Conservation (phyloP, 2,797 vertebrate genomes). For the Paratrypauchen microcephalus region DNA sequence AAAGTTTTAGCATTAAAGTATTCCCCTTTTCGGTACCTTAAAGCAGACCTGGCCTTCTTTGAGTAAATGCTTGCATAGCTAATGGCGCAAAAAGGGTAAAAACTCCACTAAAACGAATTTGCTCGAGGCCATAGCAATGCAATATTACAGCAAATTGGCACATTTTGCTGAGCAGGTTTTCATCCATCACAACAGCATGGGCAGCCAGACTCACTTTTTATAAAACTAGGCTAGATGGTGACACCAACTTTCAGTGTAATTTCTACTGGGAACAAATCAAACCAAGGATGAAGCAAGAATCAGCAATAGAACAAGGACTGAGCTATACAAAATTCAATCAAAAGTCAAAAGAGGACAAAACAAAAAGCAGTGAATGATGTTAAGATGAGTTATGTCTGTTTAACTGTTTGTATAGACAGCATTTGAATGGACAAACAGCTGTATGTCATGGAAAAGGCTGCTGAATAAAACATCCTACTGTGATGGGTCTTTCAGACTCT, state of each 20-base stretch:
- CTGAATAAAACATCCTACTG: not conserved
- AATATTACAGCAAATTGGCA: not conserved
- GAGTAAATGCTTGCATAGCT: not conserved
- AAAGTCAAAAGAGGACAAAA: not conserved
- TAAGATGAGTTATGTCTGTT: not conserved
- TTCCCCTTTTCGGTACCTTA: not conserved
- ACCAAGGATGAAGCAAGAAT: not conserved
- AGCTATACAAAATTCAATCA: not conserved
- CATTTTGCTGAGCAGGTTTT: not conserved
- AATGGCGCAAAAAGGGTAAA: not conserved
- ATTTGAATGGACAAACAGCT: not conserved
- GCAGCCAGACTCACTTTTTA: not conserved
- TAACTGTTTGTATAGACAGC: not conserved
- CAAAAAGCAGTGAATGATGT: not conserved
- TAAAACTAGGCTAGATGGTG: not conserved
- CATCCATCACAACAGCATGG: not conserved
- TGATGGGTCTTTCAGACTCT: not conserved
- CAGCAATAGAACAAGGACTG: not conserved
- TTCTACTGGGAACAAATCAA: not conserved
- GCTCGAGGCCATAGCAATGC: not conserved
- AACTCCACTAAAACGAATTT: not conserved
- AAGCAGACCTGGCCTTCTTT: not conserved
- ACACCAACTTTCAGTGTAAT: not conserved
- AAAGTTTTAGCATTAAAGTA: not conserved
- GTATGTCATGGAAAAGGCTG: not conserved